Percentiles rank a stretch among this genome's conserved stretches.
These are phyloP conservation scores for Peromyscus melanophrys DNA, from an alignment of 2,797 vertebrate species.

Conservation along the genomic window DNA sequence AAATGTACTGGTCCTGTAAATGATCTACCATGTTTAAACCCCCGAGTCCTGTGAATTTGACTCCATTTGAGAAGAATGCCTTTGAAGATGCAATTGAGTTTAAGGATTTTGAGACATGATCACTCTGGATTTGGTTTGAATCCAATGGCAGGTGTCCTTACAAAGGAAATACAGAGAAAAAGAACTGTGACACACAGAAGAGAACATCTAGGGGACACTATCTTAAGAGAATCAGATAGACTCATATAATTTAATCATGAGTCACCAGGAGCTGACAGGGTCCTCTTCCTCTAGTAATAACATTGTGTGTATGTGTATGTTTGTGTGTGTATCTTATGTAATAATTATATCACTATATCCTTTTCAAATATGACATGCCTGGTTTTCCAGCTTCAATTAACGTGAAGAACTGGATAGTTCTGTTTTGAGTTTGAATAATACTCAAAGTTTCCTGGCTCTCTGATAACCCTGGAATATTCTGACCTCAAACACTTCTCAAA, in stretches of 20 bases:
- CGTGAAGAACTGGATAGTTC: not conserved
- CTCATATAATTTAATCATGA: not conserved
- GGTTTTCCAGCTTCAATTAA: slow-evolving; percentile 26
- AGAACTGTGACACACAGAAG: not conserved
- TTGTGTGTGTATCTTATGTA: not conserved
- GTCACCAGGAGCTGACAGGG: not conserved
- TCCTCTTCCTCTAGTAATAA: not conserved
- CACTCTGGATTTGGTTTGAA: not conserved
- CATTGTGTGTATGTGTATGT: not conserved
- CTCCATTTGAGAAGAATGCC: not conserved
- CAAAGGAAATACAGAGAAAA: slow-evolving; percentile 19
- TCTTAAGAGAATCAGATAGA: not conserved
- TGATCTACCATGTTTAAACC: not conserved
- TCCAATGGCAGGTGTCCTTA: not conserved
- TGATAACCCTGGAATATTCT: slow-evolving; percentile 48
- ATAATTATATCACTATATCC: not conserved
- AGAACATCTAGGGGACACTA: not conserved
- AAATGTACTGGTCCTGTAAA: not conserved
- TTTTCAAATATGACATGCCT: not conserved
- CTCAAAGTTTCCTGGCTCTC: not conserved
- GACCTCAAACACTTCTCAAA: not conserved
- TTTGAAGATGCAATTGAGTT: slow-evolving; percentile 9
- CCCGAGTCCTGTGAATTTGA: not conserved
- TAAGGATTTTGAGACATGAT: slow-evolving; percentile 19
- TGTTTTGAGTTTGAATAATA: slow-evolving; percentile 45